phyloP scores from a whole-genome alignment of 2,113 vertebrate genomes.

The Brachyhypopomus occidentalis region DNA sequence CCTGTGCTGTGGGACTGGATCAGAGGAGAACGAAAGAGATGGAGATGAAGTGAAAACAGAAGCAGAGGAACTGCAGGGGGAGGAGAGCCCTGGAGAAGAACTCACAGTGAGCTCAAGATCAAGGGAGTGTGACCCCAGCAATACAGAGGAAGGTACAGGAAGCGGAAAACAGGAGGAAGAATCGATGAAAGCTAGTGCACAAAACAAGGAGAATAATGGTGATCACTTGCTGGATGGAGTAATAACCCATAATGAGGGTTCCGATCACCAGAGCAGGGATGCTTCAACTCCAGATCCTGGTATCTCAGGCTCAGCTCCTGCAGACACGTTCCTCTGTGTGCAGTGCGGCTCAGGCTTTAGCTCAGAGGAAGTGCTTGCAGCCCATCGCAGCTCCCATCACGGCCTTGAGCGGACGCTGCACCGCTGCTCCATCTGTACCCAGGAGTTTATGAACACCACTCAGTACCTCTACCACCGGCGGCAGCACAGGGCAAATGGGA shows the following conservation, averaged over 20 bases:
- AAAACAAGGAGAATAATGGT: not conserved
- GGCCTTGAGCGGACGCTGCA: conserved; percentile 69
- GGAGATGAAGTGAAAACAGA: not conserved
- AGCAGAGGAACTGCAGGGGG: not conserved
- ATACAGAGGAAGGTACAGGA: not conserved
- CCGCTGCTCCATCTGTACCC: conserved; percentile 69
- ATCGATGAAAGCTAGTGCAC: not conserved
- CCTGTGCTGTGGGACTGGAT: not conserved
- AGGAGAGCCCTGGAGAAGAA: not conserved
- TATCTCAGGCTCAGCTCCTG: not conserved
- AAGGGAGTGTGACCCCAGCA: not conserved
- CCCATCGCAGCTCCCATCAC: conserved; percentile 71
- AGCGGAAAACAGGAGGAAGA: not conserved
- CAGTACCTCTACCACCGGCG: conserved; percentile 79
- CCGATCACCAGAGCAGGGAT: not conserved
- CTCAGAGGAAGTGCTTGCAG: conserved; percentile 71
- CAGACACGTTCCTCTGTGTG: conserved; percentile 70
- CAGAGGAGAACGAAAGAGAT: not conserved
- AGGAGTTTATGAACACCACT: conserved; percentile 77
- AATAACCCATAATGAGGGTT: not conserved
- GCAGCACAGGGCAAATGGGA: conserved; percentile 58
- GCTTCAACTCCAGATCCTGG: conserved; percentile 28
- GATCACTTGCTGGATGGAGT: not conserved
- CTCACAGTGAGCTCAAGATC: not conserved
- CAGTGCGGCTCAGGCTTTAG: conserved; percentile 75